Conservation (phyloP, 2,888 invertebrate genomes). For the Incurvaria masculella region DNA sequence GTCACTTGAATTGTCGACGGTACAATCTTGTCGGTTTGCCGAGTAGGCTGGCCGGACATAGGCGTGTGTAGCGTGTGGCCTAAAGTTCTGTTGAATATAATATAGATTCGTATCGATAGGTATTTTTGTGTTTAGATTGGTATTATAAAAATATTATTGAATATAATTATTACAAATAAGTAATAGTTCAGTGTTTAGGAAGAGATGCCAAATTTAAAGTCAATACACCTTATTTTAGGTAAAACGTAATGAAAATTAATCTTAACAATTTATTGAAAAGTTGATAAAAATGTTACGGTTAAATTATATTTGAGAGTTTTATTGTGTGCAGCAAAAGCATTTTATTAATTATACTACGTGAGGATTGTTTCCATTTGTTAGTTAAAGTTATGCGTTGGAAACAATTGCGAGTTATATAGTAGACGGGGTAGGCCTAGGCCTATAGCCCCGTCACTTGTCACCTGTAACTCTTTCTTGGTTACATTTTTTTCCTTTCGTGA, state of each 20-base stretch:
- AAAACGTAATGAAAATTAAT: conserved; percentile 53
- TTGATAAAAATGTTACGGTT: conserved; percentile 54
- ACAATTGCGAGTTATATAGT: conserved; percentile 17
- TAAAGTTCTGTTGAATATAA: conserved; percentile 47
- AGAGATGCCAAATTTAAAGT: conserved; percentile 66
- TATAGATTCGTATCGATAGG: conserved; percentile 49
- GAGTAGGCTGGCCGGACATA: conserved; percentile 6
- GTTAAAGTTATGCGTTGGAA: conserved; percentile 54
- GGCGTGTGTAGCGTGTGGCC: conserved; percentile 50
- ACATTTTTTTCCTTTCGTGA: background rate
- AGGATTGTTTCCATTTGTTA: conserved; percentile 53
- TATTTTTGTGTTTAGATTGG: conserved; percentile 56
- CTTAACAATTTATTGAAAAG: conserved; percentile 53
- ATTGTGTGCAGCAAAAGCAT: conserved; percentile 54
- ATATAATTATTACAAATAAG: conserved; percentile 40
- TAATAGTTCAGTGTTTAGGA: conserved; percentile 55
- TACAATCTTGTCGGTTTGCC: too few species aligned
- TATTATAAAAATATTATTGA: conserved; percentile 53
- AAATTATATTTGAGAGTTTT: conserved; percentile 58
- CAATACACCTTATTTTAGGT: conserved; percentile 63
- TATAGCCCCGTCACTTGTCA: background rate
- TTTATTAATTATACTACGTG: conserved; percentile 51
- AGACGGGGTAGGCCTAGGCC: background rate
- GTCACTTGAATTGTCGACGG: too few species aligned
- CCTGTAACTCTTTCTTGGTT: background rate